Base-by-base conservation (phyloP, 2,113 vertebrate genomes). In the Phodopus roborovskii region DNA sequence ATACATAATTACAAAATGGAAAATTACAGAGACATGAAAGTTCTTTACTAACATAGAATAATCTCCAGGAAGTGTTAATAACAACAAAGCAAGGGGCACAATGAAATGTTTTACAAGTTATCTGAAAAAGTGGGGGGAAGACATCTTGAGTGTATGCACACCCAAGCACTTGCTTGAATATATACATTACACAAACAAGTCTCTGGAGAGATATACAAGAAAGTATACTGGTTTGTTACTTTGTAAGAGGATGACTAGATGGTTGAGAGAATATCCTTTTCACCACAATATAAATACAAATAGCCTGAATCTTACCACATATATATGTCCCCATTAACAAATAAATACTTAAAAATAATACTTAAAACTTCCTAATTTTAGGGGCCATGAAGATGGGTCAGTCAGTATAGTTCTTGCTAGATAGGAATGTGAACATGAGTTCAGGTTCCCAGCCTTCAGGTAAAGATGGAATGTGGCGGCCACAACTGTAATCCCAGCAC, bases 21-120 rank as follows among this genome's bases (percentile, higher is more conserved):
- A 93, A 94, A 53, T 39, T 94, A 94, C 6, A 81, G 64, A 60
- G 22, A 62, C 60, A 62, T 16, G 5, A 71, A 82, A 87, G 75
- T 30, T 92, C 24, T 71, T 94, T 64, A 58, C 66, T 77, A 92
- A 92, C 48, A 95, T 0, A 89, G 60, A 96, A 68, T 91, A 81
- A 93, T 87, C 16, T 48, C 6, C 17, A 87, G 81, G 11, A 9
- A 26, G 5, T 88, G 7, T 53, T 81, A 85, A 89, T 5, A 82
- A 94, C 1, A 88, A 93, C 58, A 84, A 85, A 77, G 39, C 28
- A 91, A 83, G 24, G 33, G 20, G 24, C 26, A 86, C 10, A 73
- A 87, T 7, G 50, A 60, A 95, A 60, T 22, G 86, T 79, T 22
- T 62, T 92, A 83, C 24, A 30, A 68, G 45, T 83, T 86, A 0